These are phyloP conservation scores for Peucedramus taeniatus DNA, from an alignment of 2,113 vertebrate species.

Conservation along the genomic window DNA sequence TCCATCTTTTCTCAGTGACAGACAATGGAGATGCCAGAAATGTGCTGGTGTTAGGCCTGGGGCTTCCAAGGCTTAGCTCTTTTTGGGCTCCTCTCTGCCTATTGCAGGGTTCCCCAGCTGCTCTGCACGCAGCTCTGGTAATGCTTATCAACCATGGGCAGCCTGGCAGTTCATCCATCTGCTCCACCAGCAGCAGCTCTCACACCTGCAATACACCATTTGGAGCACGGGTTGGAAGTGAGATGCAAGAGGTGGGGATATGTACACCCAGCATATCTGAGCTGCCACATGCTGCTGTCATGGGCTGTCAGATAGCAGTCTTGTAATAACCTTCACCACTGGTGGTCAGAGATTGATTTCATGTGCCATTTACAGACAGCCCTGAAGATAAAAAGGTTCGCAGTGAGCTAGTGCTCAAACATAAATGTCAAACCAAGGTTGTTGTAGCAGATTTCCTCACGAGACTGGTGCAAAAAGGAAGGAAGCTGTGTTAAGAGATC, in stretches of 20 bases:
- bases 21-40: background rate
- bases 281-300: background rate
- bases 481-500: constrained; percentile 44
- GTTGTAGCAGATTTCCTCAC: constrained; percentile 43
- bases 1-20: background rate
- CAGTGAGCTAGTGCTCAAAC: background rate
- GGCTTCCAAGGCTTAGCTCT: background rate
- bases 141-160: background rate
- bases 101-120: accelerated
- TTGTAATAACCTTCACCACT: background rate
- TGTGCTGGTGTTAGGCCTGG: background rate
- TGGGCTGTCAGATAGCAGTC: background rate
- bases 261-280: background rate
- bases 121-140: background rate
- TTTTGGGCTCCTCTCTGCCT: accelerated
- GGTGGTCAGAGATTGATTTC: background rate
- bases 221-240: background rate
- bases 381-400: background rate
- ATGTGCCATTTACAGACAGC: background rate
- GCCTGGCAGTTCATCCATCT: background rate
- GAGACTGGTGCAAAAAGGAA: constrained; percentile 50
- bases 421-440: constrained; percentile 51
- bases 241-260: background rate
- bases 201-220: background rate
- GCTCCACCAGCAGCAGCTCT: background rate